phyloP scores from a whole-genome alignment of 2,113 vertebrate genomes.

The Lophius piscatorius region DNA sequence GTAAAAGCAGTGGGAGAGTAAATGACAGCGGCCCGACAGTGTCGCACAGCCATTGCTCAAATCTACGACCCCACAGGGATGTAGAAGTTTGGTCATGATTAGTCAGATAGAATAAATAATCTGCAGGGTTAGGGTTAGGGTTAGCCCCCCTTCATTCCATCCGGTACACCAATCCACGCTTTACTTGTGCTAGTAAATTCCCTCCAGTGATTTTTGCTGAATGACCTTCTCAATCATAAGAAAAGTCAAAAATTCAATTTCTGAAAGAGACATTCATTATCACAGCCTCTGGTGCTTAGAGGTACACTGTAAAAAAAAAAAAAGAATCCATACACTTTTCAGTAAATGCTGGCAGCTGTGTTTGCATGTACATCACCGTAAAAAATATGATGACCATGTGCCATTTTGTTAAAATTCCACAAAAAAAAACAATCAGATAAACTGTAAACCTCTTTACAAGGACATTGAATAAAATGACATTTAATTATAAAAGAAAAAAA shows the following conservation, averaged over 20 bases:
- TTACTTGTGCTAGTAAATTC: slow-evolving; percentile 63
- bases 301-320: too few relatives aligned
- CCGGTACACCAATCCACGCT: slow-evolving; percentile 15
- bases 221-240: slow-evolving; percentile 67
- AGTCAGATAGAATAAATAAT: slow-evolving; percentile 68
- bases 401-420: too few relatives aligned
- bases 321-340: too few relatives aligned
- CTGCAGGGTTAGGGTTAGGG: slow-evolving; percentile 38
- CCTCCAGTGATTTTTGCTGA: slow-evolving; percentile 65
- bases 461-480: too few relatives aligned
- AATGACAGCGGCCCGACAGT: slow-evolving; percentile 33
- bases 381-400: too few relatives aligned
- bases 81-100: slow-evolving; percentile 52
- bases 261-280: slow-evolving; percentile 62
- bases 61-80: slow-evolving; percentile 56
- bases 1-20: slow-evolving; percentile 51
- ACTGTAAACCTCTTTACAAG: too few relatives aligned
- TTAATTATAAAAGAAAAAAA: too few relatives aligned
- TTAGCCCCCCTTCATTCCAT: slow-evolving; percentile 39
- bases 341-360: too few relatives aligned
- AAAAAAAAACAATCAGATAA: too few relatives aligned
- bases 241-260: slow-evolving; percentile 67
- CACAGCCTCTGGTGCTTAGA: slow-evolving; percentile 33
- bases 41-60: slow-evolving; percentile 53
- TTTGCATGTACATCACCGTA: too few relatives aligned